Evolutionary conservation across 2,113 vertebrate species (phyloP), one percentile per base, ranked within the genome.

Genomic region (Tragelaphus imberbis): DNA sequence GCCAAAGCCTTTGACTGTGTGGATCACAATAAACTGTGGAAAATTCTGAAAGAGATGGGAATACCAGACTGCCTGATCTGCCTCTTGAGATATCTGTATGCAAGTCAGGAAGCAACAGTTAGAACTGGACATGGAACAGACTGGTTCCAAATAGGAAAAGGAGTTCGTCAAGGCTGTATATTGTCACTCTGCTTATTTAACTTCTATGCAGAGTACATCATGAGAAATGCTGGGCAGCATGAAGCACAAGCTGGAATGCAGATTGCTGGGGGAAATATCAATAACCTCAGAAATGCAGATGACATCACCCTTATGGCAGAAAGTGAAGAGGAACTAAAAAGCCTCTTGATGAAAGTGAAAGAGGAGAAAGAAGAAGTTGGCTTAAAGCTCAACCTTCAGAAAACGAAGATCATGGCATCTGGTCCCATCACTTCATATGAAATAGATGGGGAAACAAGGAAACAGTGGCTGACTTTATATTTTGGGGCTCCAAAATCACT

Each of bases 191-290:
- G 17, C 17, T 71, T 36, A 71, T 71, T 21, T 36, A 71, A 71
- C 65, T 71, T 71, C 36, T 2, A 68, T 21, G 65, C n/a, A 36
- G 65, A 36, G 8, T 21, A 68, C 17, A 36, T 36, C 65, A 21
- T 36, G 65, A 68, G 17, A 36, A 21, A 68, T 0, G 0, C 17
- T 68, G 17, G 17, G 8, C 17, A 0, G 2, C 1, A 68, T 1
- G 17, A 68, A 68, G 1, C 65, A 36, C 33, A 68, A 36, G 65
- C 2, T 10, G 9, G 17, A 68, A 21, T 68, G 4, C 0, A 68
- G 33, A 36, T 5, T 68, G 17, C n/a, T 0, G 0, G 9, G 17
- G 36, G n/a, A 68, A 68, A 36, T 68, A 19, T 36, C 8, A 68
- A 36, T 68, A 68, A 10, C 33, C 65, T 68, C 33, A 11, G 33